Evolutionary conservation across 2,888 invertebrate genomes (phyloP).

Genomic region (Drosophila pegasa): DNA sequence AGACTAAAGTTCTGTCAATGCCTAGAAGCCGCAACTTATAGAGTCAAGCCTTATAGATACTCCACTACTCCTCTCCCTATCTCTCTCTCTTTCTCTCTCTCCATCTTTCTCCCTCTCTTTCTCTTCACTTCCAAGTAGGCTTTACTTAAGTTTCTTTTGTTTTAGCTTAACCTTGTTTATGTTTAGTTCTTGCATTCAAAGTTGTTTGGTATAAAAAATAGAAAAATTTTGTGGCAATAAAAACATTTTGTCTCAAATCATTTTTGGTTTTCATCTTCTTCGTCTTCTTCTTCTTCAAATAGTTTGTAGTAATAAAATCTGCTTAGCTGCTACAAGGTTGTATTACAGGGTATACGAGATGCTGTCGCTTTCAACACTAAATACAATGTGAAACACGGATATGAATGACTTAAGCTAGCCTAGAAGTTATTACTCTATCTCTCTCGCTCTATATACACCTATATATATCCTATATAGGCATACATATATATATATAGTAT

Average conservation of each 20-base stretch:
- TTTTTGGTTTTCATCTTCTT: constrained; percentile 26
- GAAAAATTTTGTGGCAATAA: constrained; percentile 81
- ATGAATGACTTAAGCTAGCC: constrained; percentile 52
- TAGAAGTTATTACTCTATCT: constrained; percentile 24
- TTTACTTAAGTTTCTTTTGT: constrained; percentile 10
- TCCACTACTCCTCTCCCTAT: constrained; percentile 21
- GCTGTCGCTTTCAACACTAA: constrained; percentile 40
- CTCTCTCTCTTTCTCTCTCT: not conserved
- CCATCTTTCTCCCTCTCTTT: not conserved
- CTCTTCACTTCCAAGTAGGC: constrained; percentile 13
- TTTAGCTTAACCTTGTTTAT: constrained; percentile 17
- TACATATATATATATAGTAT: constrained; percentile 44
- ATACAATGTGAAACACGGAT: constrained; percentile 63
- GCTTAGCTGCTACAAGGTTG: constrained; percentile 59
- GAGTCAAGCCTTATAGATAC: constrained; percentile 54
- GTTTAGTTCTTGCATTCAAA: constrained; percentile 57
- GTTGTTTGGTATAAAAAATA: constrained; percentile 84
- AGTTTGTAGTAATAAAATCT: constrained; percentile 64
- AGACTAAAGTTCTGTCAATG: constrained; percentile 40
- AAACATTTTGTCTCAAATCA: constrained; percentile 65
- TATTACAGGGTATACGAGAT: constrained; percentile 58
- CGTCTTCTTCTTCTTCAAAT: constrained; percentile 43
- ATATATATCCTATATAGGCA: constrained; percentile 31
- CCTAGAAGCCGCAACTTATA: constrained; percentile 71
- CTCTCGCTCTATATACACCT: constrained; percentile 18